A percentile compares a stretch with the other conserved stretches of the same genome.
Evolutionary conservation across 2,888 invertebrate species (phyloP).

Genomic region (Chrysolina oricalcia): DNA sequence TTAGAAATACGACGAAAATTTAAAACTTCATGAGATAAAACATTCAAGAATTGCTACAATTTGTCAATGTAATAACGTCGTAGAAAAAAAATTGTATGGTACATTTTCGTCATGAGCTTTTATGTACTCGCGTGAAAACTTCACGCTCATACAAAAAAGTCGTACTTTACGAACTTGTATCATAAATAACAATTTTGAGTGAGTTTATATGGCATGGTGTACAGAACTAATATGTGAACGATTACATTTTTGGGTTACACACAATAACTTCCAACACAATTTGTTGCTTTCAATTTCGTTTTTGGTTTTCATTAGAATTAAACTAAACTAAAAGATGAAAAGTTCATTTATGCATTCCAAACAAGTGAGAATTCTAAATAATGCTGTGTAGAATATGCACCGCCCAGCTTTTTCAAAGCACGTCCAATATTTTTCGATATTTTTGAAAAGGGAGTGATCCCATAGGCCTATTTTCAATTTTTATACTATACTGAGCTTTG

Average conservation of each 20-base stretch:
- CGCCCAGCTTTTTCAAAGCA: slow-evolving; percentile 61
- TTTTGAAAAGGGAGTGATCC: slow-evolving; percentile 58
- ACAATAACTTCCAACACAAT: not conserved
- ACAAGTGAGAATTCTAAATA: slow-evolving; percentile 39
- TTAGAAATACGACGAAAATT: too few relatives aligned
- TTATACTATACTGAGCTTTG: slow-evolving; percentile 66
- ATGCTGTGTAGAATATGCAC: slow-evolving; percentile 55
- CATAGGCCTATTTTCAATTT: slow-evolving; percentile 65
- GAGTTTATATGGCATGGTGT: too few relatives aligned
- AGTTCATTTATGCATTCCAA: slow-evolving; percentile 43
- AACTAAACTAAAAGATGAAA: not conserved
- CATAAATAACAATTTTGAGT: too few relatives aligned
- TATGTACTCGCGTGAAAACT: too few relatives aligned
- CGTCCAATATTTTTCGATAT: slow-evolving; percentile 62
- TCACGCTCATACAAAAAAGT: too few relatives aligned
- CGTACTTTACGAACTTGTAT: too few relatives aligned
- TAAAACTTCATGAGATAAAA: too few relatives aligned
- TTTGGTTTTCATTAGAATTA: not conserved
- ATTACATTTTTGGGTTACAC: not conserved
- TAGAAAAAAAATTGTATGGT: too few relatives aligned
- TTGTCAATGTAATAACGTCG: too few relatives aligned
- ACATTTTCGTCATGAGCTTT: too few relatives aligned
- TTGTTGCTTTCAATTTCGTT: not conserved
- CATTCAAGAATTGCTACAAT: too few relatives aligned
- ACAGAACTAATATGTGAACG: too few relatives aligned